Evolutionary conservation across 1,140 invertebrate species (phyloP), one percentile per base, ranked within the genome.

Genomic region (Drosophila quadrilineata): DNA sequence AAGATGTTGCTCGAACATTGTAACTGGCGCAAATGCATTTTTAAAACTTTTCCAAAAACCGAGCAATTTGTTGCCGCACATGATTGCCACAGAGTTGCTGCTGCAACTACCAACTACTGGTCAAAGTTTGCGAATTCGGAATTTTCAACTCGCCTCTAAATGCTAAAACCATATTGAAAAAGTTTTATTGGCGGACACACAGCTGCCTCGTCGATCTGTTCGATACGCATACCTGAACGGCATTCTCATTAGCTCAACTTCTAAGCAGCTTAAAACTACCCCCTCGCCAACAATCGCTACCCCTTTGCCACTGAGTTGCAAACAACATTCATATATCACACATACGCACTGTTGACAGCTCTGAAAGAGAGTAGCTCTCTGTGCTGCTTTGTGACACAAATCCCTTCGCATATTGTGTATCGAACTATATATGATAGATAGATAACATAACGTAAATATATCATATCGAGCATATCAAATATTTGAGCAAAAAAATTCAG

Each of bases 171-270:
- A 65, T 77, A 77, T 82, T 77, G 77, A 77, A 84, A 84, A 85
- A 84, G 73, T 84, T 84, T 85, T 80, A 84, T 84, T 85, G 71
- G 73, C 57, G n/a, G n/a, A n/a, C n/a, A n/a, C n/a, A 56, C 75
- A 82, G 65, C 65, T 70, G 65, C 66, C n/a, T 53, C 43, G 41
- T 17, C 14, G 33, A 17, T 36, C 41, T 45, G n/a, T n/a, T n/a
- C 35, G n/a, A 17, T 28, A 36, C 41, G 24, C 22, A 46, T 38
- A 82, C 76, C 62, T 82, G 71, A 80, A 38, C 45, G 31, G 52
- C 58, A 57, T 57, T 58, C 59, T 50, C 53, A 56, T 64, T 65
- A 67, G 33, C 36, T 49, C 58, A 60, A 64, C 49, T 63, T 75
- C 58, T 43, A 50, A 31, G 36, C 52, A 8, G 29, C 38, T 43